Evolutionary conservation across 2,113 vertebrate species (phyloP).

Genomic region (Haliaeetus leucogaster): DNA sequence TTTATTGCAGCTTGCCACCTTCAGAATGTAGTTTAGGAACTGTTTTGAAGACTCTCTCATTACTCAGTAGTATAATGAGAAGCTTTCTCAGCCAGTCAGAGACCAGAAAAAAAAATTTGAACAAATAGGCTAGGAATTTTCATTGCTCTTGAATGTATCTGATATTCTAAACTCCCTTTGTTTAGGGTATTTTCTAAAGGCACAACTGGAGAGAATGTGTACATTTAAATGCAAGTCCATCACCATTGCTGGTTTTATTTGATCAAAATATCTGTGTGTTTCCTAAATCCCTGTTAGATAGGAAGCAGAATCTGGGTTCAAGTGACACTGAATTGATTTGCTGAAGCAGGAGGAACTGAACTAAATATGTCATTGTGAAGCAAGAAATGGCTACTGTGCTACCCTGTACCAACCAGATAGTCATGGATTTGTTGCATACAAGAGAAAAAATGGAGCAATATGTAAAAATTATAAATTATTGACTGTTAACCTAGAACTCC

Average conservation of each 20-base stretch:
- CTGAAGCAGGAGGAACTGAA: neutral
- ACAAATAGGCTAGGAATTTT: neutral
- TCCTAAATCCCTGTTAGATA: neutral
- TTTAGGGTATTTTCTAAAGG: neutral
- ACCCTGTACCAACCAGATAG: neutral
- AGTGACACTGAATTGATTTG: neutral
- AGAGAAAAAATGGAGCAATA: neutral
- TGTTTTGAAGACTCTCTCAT: neutral
- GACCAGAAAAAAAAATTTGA: neutral
- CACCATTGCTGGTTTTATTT: neutral
- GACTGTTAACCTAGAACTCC: neutral
- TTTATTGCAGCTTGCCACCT: slow-evolving; percentile 11
- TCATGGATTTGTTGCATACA: neutral
- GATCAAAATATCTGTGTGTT: neutral
- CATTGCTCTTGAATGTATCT: neutral
- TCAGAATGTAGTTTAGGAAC: slow-evolving; percentile 1
- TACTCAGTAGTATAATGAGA: neutral
- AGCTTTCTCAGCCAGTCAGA: neutral
- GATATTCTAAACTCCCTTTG: neutral
- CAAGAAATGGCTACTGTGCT: neutral
- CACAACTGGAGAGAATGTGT: neutral
- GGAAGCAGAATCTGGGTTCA: neutral
- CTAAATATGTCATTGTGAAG: neutral
- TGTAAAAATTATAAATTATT: neutral
- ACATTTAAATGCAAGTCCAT: neutral